Evolutionary conservation across 2,888 invertebrate genomes (phyloP).

Genomic region (Nomada lathburiana): DNA sequence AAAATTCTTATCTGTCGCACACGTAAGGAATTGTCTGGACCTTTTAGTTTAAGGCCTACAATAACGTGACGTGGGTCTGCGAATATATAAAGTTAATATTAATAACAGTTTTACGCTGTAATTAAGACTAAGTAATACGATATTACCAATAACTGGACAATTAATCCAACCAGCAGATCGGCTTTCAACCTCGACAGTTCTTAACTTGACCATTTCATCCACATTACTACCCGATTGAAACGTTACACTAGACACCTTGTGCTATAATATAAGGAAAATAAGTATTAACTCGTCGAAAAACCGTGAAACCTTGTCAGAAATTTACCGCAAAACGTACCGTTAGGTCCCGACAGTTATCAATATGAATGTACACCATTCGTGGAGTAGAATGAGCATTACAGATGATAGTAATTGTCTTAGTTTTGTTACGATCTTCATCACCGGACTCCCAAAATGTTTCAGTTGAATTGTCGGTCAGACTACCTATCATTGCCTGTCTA

Average conservation of each 20-base stretch:
- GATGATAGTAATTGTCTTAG: conserved; percentile 92
- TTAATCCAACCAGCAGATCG: conserved; percentile 96
- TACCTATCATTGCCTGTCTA: conserved; percentile 96
- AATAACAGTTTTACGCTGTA: not conserved
- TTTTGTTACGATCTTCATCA: conserved; percentile 97
- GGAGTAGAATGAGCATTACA: conserved; percentile 88
- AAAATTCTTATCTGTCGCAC: conserved; percentile 92
- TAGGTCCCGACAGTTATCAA: conserved; percentile 97
- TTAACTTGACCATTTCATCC: conserved; percentile 92
- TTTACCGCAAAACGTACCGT: conserved; percentile 86
- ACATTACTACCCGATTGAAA: conserved; percentile 93
- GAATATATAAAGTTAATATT: conserved; percentile 35
- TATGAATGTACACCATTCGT: conserved; percentile 92
- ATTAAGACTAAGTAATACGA: conserved; percentile 5
- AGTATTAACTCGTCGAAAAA: not conserved
- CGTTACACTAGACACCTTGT: conserved; percentile 94
- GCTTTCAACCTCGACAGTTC: conserved; percentile 93
- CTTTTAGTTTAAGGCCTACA: conserved; percentile 94
- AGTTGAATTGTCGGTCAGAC: conserved; percentile 96
- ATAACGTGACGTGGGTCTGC: conserved; percentile 86
- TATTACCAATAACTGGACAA: conserved; percentile 90
- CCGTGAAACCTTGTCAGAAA: not conserved
- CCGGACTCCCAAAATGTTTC: conserved; percentile 99
- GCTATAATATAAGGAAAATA: conserved; percentile 86
- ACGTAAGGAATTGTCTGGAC: conserved; percentile 95